Base-by-base conservation (phyloP, 1,140 invertebrate genomes). In the Atta cephalotes region DNA sequence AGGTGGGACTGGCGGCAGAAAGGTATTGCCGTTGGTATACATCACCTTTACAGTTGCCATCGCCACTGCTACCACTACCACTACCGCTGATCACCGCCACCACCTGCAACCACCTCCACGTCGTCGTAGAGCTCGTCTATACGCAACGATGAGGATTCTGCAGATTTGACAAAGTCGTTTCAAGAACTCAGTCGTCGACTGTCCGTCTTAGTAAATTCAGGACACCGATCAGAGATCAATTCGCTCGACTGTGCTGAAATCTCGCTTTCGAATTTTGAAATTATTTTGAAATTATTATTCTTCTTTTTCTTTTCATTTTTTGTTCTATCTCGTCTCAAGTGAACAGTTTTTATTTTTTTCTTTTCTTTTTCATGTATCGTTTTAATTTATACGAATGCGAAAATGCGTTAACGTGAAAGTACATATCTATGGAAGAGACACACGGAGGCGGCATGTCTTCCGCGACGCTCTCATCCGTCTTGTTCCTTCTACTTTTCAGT, bases 101-200 rank as follows among this genome's bases (percentile, higher is more conserved):
- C 88, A 72, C 65, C 62, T 51, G 56, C 66, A 31, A 25, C 53
- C 63, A 90, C 81, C 89, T 82, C 86, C 88, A 86, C 87, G 78
- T 82, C 60, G 35, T 63, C 85, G 72, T 45, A 53, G n/a, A 68
- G 56, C 51, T 82, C 74, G 53, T 80, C 89, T 89, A 87, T 63
- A 77, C 68, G 58, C 89, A 72, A 85, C 62, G 87, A 91, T 88
- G 90, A 90, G 87, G 92, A 94, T 94, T 94, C 92, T 94, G 94
- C 94, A 95, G 93, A 92, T 94, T 94, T 92, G 91, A 93, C 94
- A 94, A 94, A 95, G 93, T 95, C 93, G 92, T 93, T 91, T 92
- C 92, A 93, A 93, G 91, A 93, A 92, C 90, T 93, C 93, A 95
- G 94, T 95, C 92, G 92, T 91, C 87, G 90, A 91, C 91, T 89